Conservation (phyloP, 2,797 vertebrate species). For the Rhinichthys osculus region DNA sequence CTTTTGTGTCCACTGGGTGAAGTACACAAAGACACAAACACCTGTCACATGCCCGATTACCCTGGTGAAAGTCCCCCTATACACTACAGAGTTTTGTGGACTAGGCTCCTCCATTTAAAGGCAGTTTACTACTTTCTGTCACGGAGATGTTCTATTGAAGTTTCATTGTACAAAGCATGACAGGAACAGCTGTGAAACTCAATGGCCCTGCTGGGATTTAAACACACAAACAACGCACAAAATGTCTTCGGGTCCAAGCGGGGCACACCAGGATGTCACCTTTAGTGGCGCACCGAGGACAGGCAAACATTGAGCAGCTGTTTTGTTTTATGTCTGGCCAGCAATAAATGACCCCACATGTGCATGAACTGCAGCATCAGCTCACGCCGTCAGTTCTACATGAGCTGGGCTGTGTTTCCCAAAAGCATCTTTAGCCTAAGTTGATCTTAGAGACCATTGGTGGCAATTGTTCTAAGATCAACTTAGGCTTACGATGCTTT, state of each 20-base stretch:
- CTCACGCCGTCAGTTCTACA: conserved; percentile 5
- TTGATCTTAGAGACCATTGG: no score
- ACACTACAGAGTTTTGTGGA: conserved; percentile 59
- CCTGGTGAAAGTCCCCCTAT: conserved; percentile 38
- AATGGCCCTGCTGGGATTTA: conserved; percentile 75
- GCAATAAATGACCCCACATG: conserved; percentile 47
- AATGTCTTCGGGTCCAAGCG: conserved; percentile 71
- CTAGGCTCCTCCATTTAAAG: conserved; percentile 16
- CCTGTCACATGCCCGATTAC: conserved; percentile 60
- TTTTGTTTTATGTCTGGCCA: conserved; percentile 68
- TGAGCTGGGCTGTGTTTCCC: neutral
- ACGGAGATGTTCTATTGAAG: conserved; percentile 64
- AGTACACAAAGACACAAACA: conserved; percentile 52
- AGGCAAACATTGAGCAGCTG: conserved; percentile 82
- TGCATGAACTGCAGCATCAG: conserved; percentile 20
- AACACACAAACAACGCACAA: conserved; percentile 80
- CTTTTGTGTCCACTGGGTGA: conserved; percentile 50
- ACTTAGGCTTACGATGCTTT: no score
- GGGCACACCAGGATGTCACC: conserved; percentile 72
- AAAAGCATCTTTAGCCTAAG: no score
- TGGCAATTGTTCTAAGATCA: no score
- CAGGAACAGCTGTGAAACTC: conserved; percentile 77
- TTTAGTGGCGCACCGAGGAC: conserved; percentile 71
- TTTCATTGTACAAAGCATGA: conserved; percentile 66
- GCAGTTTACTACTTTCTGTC: conserved; percentile 21